Evolutionary conservation across 1,140 invertebrate species (phyloP).

Genomic region (Bombyx mandarina): DNA sequence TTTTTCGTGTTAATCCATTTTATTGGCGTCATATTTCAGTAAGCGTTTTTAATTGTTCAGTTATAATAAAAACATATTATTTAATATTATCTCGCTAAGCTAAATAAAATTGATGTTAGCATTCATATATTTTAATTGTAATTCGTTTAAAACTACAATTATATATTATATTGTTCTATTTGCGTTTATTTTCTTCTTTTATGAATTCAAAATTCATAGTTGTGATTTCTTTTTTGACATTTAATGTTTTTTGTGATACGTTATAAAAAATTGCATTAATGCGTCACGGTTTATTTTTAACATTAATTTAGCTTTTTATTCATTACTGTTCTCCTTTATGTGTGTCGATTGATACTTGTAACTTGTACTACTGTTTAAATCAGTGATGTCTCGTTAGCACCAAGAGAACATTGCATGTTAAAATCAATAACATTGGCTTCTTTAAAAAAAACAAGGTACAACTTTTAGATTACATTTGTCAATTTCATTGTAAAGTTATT

Average conservation of each 20-base stretch:
- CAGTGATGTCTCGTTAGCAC: conserved; percentile 14
- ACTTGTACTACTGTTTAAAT: conserved; percentile 11
- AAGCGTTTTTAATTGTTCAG: conserved; percentile 50
- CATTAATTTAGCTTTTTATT: conserved; percentile 21
- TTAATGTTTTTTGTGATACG: conserved; percentile 70
- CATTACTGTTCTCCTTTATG: conserved; percentile 34
- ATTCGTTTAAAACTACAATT: conserved; percentile 16
- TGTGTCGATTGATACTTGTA: conserved; percentile 27
- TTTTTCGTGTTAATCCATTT: neutral
- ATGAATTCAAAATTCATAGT: conserved; percentile 70
- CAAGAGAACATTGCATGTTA: conserved; percentile 22
- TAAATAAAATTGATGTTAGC: conserved; percentile 32
- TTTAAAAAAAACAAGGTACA: conserved; percentile 48
- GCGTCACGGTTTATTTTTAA: conserved; percentile 50
- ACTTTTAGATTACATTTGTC: conserved; percentile 44
- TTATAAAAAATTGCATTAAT: conserved; percentile 62
- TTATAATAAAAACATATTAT: conserved; percentile 35
- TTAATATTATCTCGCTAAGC: too few species aligned
- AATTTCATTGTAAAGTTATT: neutral
- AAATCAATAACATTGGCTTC: conserved; percentile 33
- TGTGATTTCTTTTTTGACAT: conserved; percentile 69
- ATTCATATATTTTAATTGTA: conserved; percentile 49
- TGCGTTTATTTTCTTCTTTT: conserved; percentile 49
- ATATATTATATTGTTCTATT: conserved; percentile 55
- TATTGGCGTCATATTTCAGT: conserved; percentile 21